A percentile compares a stretch with the other conserved stretches of the same genome.
These are phyloP conservation scores for Lampropteryx suffumata DNA, from an alignment of 2,888 invertebrate genomes.

Conservation along the genomic window DNA sequence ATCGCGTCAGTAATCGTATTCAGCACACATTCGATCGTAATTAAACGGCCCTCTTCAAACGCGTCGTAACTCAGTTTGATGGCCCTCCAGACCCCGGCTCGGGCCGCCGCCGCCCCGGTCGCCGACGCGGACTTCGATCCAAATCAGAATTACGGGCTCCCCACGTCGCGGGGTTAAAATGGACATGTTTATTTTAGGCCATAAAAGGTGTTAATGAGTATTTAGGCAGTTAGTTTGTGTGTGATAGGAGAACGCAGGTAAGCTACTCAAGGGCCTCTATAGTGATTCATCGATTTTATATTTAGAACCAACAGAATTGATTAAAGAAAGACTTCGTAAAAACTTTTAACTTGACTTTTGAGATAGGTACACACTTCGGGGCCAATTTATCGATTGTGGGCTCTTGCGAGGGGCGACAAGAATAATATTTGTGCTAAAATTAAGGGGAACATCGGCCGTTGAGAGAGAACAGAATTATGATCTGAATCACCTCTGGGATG, in stretches of 20 bases:
- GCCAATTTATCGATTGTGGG: not conserved
- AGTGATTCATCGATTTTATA: no score
- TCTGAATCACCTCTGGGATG: conserved; percentile 24
- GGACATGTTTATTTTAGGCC: conserved; percentile 8
- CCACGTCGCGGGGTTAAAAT: not conserved
- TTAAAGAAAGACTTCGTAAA: no score
- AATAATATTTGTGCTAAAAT: conserved; percentile 33
- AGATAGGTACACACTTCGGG: no score
- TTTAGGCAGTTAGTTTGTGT: no score
- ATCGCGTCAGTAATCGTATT: conserved; percentile 27
- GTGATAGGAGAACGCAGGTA: no score
- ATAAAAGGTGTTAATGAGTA: conserved; percentile 7
- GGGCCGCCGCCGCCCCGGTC: not conserved
- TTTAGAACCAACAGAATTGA: no score
- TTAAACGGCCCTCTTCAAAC: conserved; percentile 28
- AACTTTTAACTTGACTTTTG: no score
- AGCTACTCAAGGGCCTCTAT: no score
- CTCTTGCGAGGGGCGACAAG: conserved; percentile 11
- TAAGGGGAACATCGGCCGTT: conserved; percentile 29
- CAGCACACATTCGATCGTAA: conserved; percentile 31
- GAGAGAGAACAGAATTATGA: conserved; percentile 25
- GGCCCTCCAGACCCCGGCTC: conserved; percentile 9
- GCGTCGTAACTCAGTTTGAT: conserved; percentile 21
- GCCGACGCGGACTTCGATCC: conserved; percentile 8
- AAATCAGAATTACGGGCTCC: conserved; percentile 1